Conservation (phyloP, 2,888 invertebrate genomes). For the Salpingus planirostris region DNA sequence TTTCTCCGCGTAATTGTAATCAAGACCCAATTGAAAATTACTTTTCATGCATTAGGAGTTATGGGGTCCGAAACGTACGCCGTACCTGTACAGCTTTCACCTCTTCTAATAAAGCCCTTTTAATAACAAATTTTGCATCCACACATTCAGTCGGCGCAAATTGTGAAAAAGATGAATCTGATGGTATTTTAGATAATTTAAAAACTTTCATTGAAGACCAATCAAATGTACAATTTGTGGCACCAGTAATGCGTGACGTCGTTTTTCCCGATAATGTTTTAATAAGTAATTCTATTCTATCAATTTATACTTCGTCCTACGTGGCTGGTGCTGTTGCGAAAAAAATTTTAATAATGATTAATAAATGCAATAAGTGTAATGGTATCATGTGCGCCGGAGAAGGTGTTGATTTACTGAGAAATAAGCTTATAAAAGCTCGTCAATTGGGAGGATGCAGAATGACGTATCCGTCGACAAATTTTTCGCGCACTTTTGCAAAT, state of each 20-base stretch:
- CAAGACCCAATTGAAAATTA: slow-evolving; percentile 7
- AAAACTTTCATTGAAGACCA: slow-evolving; percentile 1
- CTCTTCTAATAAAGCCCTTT: background rate
- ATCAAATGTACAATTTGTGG: too few relatives aligned
- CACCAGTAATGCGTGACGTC: background rate
- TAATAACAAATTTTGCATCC: slow-evolving; percentile 1
- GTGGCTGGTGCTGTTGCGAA: slow-evolving; percentile 1
- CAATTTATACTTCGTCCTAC: background rate
- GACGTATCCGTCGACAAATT: background rate
- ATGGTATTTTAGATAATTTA: slow-evolving; percentile 1
- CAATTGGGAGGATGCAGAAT: background rate
- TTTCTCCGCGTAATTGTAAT: slow-evolving; percentile 1
- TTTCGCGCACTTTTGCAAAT: background rate
- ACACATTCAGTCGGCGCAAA: slow-evolving; percentile 1
- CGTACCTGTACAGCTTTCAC: background rate
- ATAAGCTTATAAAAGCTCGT: background rate
- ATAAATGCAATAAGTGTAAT: background rate
- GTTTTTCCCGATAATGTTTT: background rate
- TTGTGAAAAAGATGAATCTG: slow-evolving; percentile 2
- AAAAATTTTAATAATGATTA: too few relatives aligned
- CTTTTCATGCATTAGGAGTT: slow-evolving; percentile 3
- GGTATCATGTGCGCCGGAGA: background rate
- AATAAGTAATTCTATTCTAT: background rate
- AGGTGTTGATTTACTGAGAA: background rate
- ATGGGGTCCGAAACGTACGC: background rate